Conservation (phyloP, 2,797 vertebrate genomes). For the Tadarida brasiliensis region DNA sequence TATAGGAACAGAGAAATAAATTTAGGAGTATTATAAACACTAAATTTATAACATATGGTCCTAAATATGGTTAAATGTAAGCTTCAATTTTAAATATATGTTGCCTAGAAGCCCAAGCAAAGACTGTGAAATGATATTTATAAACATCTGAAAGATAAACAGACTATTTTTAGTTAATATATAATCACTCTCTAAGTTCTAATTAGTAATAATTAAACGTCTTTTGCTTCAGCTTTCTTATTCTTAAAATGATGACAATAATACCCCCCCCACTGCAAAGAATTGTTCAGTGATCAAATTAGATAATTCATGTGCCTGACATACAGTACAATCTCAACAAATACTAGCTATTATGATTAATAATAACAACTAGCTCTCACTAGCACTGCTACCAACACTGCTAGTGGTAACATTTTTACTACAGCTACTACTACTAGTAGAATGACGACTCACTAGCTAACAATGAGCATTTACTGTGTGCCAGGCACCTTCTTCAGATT, state of each 20-base stretch:
- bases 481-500: background rate
- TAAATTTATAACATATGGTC: background rate
- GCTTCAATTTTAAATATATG: background rate
- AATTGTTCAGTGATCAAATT: background rate
- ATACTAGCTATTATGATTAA: background rate
- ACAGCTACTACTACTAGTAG: background rate
- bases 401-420: background rate
- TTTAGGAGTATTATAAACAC: background rate
- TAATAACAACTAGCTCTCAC: background rate
- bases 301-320: background rate
- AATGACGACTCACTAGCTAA: background rate
- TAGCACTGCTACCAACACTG: background rate
- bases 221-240: slow-evolving; percentile 8
- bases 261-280: background rate
- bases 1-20: background rate
- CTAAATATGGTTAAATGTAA: background rate
- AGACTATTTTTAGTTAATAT: background rate
- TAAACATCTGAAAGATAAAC: background rate
- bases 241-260: background rate
- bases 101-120: background rate
- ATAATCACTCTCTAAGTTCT: background rate
- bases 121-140: background rate
- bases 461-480: background rate
- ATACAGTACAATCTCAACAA: background rate
- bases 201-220: background rate